A percentile compares a stretch with the other conserved stretches of the same genome.
phyloP scores from a whole-genome alignment of 2,888 invertebrate species.

The Sinelater perroti region DNA sequence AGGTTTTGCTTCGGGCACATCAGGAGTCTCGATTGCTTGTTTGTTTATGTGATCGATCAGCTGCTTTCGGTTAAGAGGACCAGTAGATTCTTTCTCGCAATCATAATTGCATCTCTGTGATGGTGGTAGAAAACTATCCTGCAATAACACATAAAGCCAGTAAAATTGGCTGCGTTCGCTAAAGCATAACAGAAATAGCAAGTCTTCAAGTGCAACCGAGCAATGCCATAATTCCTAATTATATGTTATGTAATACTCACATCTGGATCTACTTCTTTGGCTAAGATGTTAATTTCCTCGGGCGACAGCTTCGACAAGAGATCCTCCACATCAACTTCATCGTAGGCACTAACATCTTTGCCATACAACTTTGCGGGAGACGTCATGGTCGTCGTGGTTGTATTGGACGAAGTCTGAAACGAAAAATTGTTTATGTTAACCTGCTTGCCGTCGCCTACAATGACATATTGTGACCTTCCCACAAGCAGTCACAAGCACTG shows the following conservation, averaged over 20 bases:
- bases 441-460: not conserved
- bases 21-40: conserved; percentile 97
- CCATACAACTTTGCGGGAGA: conserved; percentile 90
- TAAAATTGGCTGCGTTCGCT: too few species aligned
- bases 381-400: conserved; percentile 89
- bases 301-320: conserved; percentile 90
- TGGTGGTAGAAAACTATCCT: conserved; percentile 98
- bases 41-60: conserved; percentile 97
- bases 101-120: conserved; percentile 95
- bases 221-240: not conserved
- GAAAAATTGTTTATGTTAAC: conserved; percentile 37
- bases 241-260: conserved; percentile 72
- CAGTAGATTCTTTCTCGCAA: conserved; percentile 94
- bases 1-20: conserved; percentile 95
- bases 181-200: too few species aligned
- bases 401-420: conserved; percentile 87
- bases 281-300: conserved; percentile 96
- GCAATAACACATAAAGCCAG: not conserved
- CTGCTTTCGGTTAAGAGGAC: conserved; percentile 94
- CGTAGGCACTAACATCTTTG: conserved; percentile 88
- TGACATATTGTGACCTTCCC: too few species aligned
- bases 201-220: not conserved
- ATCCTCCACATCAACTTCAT: conserved; percentile 96
- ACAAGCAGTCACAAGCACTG: too few species aligned
- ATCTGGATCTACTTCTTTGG: conserved; percentile 99